phyloP scores from a whole-genome alignment of 2,113 vertebrate species.

The Microtus ochrogaster region DNA sequence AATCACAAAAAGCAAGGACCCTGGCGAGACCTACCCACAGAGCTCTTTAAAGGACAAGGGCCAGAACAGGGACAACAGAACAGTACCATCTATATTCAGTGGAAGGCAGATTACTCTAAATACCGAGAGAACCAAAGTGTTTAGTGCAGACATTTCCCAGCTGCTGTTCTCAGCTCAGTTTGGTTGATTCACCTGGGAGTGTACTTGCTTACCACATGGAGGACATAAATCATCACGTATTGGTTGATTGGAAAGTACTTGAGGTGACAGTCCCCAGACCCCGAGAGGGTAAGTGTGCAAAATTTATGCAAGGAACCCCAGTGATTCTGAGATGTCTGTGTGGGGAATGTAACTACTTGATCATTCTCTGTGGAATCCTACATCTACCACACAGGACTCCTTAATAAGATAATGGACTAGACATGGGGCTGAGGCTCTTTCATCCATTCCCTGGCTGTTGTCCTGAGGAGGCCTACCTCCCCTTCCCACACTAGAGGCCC shows the following conservation, averaged over 20 bases:
- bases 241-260: not conserved
- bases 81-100: not conserved
- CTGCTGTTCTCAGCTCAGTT: not conserved
- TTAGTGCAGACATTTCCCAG: not conserved
- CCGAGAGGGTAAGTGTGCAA: not conserved
- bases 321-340: not conserved
- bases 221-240: not conserved
- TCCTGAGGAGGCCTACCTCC: not conserved
- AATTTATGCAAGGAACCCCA: not conserved
- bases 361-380: not conserved
- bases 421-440: not conserved
- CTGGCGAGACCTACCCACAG: not conserved
- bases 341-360: not conserved
- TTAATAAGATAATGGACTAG: not conserved
- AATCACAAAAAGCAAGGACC: not conserved
- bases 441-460: not conserved
- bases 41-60: not conserved
- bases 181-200: not conserved
- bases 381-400: not conserved
- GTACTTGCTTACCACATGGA: not conserved
- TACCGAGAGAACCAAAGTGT: not conserved
- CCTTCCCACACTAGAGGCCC: not conserved
- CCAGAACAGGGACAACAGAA: not conserved
- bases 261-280: not conserved
- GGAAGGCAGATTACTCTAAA: not conserved